Evolutionary conservation across 1,140 invertebrate genomes (phyloP), one percentile per base, ranked within the genome.

Genomic region (Marisa cornuarietis): DNA sequence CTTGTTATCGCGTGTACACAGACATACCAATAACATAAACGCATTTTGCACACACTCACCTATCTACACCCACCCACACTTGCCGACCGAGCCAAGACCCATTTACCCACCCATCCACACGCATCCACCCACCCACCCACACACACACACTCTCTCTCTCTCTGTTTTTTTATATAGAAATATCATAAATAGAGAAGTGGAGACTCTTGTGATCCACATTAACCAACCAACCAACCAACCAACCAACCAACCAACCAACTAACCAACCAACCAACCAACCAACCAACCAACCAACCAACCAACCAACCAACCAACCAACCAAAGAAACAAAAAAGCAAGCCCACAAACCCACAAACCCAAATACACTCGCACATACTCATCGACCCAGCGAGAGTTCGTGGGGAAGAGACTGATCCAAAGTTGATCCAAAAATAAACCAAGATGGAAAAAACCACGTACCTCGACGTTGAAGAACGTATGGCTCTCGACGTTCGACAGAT

Each of bases 401-500:
- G 10, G 10, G n/a, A 51, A 71, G 69, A 71, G 2, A 71, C 26
- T 51, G 69, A 71, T n/a, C 24, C 24, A 71, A 18, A 71, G 31
- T 20, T 2, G 62, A 20, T 24, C 62, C 62, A 20, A 65, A 65
- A 65, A 65, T 20, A 2, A 65, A 65, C 3, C 24, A 2, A 3
- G 0, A 65, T 65, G 3, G 24, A 65, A 2, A 68, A 26, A 11
- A 26, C 22, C 22, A 65, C 76, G 54, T 65, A 77, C 76, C 76
- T 77, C 76, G 4, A 77, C 76, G 63, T 77, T 77, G 65, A 77
- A 77, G 76, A 77, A 77, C 18, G 76, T 77, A 52, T 68, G 76
- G 42, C 9, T 77, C 51, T 69, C 63, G 20, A 68, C 63, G 63
- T n/a, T 69, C 8, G 76, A n/a, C 20, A 77, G 6, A 51, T 77